A percentile compares a stretch with the other conserved stretches of the same genome.
phyloP scores from a whole-genome alignment of 1,140 invertebrate genomes.

The Zaprionus vittiger region DNA sequence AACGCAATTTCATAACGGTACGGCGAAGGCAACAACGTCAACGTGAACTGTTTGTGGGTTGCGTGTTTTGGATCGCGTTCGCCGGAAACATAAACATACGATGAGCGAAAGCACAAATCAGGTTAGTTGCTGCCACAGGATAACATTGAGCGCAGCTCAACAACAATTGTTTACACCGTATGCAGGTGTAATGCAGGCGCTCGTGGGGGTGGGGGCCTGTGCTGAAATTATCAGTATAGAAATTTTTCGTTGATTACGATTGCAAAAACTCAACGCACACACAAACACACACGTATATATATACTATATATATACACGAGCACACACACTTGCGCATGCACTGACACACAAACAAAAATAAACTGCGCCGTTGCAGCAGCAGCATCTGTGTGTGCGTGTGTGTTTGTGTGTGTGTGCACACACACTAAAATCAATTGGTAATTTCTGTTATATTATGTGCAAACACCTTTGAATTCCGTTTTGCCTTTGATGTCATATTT shows the following conservation, averaged over 20 bases:
- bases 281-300: constrained; percentile 13
- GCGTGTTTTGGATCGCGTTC: constrained; percentile 46
- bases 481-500: constrained; percentile 63
- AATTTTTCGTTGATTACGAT: constrained; percentile 52
- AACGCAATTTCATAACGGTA: constrained; percentile 44
- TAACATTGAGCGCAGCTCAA: constrained; percentile 2
- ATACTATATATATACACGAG: neutral
- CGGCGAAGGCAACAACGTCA: constrained; percentile 17
- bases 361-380: constrained; percentile 50
- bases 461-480: constrained; percentile 31
- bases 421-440: constrained; percentile 39
- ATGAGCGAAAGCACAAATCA: constrained; percentile 79
- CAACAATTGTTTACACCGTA: too few species aligned
- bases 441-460: constrained; percentile 30
- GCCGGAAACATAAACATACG: constrained; percentile 59
- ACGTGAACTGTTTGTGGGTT: constrained; percentile 36
- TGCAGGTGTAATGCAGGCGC: neutral
- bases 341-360: constrained; percentile 43
- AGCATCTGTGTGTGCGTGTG: constrained; percentile 22
- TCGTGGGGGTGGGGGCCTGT: constrained; percentile 7
- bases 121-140: constrained; percentile 68
- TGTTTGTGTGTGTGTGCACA: constrained; percentile 37
- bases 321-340: constrained; percentile 8
- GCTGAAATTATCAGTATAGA: constrained; percentile 35
- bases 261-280: constrained; percentile 34